Evolutionary conservation across 1,140 invertebrate genomes (phyloP).

Genomic region (Achatina immaculata): DNA sequence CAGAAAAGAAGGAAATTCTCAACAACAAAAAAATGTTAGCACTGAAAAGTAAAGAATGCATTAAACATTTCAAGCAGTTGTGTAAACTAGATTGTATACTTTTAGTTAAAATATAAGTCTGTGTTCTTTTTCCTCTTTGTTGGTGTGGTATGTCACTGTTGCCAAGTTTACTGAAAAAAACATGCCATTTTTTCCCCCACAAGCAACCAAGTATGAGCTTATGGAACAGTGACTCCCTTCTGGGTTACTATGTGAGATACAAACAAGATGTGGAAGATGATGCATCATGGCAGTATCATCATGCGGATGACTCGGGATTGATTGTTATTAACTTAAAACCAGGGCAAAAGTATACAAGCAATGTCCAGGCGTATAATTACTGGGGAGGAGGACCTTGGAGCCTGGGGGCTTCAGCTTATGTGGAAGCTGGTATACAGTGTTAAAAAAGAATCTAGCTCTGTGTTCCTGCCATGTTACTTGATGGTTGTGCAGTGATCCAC

Average conservation of each 20-base stretch:
- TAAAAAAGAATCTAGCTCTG: neutral
- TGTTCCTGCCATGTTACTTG: neutral
- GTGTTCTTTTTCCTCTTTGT: too few relatives aligned
- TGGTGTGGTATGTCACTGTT: too few relatives aligned
- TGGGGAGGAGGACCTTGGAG: conserved; percentile 46
- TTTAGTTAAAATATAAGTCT: too few relatives aligned
- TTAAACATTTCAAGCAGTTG: too few relatives aligned
- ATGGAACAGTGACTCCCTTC: conserved; percentile 46
- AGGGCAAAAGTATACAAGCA: conserved; percentile 34
- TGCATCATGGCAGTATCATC: conserved; percentile 34
- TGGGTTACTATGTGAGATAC: conserved; percentile 41
- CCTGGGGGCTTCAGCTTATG: conserved; percentile 19
- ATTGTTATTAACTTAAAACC: conserved; percentile 13
- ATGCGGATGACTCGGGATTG: conserved; percentile 4
- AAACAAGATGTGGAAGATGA: conserved; percentile 1
- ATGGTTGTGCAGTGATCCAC: conserved; percentile 8
- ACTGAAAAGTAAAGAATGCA: too few relatives aligned
- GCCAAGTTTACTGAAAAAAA: neutral
- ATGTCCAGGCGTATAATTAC: conserved; percentile 44
- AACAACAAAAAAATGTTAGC: too few relatives aligned
- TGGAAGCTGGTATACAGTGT: conserved; percentile 43
- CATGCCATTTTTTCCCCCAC: conserved; percentile 12
- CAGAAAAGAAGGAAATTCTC: too few relatives aligned
- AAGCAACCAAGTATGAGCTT: conserved; percentile 36
- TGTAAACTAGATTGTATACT: too few relatives aligned